These are phyloP conservation scores for Drosophila pseudotalamancana DNA, from an alignment of 2,888 invertebrate species.

Conservation along the genomic window DNA sequence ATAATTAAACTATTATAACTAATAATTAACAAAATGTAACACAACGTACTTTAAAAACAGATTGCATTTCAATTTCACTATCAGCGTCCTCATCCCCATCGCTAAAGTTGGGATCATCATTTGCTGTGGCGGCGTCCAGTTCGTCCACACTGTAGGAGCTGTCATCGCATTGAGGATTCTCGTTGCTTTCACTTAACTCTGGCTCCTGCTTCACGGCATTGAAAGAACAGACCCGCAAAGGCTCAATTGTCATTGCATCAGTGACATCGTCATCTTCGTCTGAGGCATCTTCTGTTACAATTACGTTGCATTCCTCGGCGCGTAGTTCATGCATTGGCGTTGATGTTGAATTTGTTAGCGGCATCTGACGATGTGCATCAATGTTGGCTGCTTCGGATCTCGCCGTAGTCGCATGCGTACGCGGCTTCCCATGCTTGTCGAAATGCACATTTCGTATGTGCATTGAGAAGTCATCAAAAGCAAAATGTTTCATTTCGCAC, in stretches of 20 bases:
- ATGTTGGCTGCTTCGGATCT: not conserved
- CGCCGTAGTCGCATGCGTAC: constrained; percentile 21
- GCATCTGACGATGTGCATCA: not conserved
- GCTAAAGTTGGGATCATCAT: not conserved
- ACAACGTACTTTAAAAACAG: constrained; percentile 49
- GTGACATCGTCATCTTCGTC: constrained; percentile 7
- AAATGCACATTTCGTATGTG: constrained; percentile 68
- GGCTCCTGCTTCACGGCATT: constrained; percentile 10
- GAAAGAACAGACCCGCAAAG: constrained; percentile 17
- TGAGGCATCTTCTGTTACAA: constrained; percentile 3
- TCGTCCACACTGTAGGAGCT: constrained; percentile 16
- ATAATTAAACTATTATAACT: not conserved
- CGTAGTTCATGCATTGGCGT: not conserved
- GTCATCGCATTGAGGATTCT: not conserved
- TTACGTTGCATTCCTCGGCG: not conserved
- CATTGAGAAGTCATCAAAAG: constrained; percentile 62
- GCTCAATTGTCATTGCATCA: not conserved
- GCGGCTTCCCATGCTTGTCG: constrained; percentile 39
- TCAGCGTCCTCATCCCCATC: constrained; percentile 15
- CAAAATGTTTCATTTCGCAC: constrained; percentile 70
- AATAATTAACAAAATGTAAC: not conserved
- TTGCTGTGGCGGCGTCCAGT: not conserved
- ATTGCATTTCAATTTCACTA: constrained; percentile 29
- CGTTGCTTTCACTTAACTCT: not conserved
- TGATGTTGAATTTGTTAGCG: not conserved